phyloP scores from a whole-genome alignment of 1,140 invertebrate species.

The Procambarus clarkii region DNA sequence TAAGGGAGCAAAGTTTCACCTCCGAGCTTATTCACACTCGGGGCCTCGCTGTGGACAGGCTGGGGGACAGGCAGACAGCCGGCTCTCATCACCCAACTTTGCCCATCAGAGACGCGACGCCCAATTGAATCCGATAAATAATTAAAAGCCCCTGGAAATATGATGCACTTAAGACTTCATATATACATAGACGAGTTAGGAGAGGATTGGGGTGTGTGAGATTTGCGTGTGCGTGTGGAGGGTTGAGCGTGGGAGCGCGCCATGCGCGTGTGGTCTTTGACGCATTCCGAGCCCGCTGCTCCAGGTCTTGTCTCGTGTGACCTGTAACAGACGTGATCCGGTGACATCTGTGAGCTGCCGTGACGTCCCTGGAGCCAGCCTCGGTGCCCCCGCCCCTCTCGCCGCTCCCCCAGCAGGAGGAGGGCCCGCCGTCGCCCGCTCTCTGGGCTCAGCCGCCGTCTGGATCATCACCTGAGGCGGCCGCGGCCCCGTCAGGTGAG shows the following conservation, averaged over 20 bases:
- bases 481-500: conserved; percentile 51
- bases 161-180: background rate
- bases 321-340: background rate
- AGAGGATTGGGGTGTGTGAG: background rate
- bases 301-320: background rate
- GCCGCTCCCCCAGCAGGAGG: too few species aligned
- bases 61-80: background rate
- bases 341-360: conserved; percentile 49
- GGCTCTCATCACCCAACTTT: background rate
- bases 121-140: conserved; percentile 9
- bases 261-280: conserved; percentile 22
- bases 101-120: background rate
- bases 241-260: conserved; percentile 14
- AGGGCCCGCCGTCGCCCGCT: conserved; percentile 2
- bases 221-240: conserved; percentile 14
- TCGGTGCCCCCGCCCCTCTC: conserved; percentile 36
- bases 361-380: conserved; percentile 53
- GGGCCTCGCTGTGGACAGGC: conserved; percentile 7
- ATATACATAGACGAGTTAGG: conserved; percentile 13
- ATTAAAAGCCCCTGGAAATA: conserved; percentile 5
- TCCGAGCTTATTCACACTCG: conserved; percentile 68
- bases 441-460: conserved; percentile 17
- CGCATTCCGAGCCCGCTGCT: background rate
- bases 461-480: conserved; percentile 45
- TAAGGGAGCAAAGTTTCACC: conserved; percentile 71